These are phyloP conservation scores for Pampus argenteus DNA, from an alignment of 2,797 vertebrate species.

Conservation along the genomic window DNA sequence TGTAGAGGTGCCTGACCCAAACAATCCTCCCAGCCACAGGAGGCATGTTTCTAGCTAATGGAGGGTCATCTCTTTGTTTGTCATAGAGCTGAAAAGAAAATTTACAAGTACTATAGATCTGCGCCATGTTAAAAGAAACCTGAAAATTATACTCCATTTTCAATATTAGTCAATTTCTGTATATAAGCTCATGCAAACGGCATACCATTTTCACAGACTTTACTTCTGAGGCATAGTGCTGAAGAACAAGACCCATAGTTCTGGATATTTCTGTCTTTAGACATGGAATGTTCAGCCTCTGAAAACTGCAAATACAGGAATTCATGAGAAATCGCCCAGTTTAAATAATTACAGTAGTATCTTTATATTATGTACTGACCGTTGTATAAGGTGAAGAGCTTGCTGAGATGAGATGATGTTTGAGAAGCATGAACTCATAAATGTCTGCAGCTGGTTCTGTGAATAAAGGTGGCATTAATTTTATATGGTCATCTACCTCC, in stretches of 20 bases:
- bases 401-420: slow-evolving; percentile 85
- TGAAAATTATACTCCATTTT: neutral
- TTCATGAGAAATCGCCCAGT: slow-evolving; percentile 11
- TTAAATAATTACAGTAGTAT: neutral
- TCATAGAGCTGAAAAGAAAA: slow-evolving; percentile 80
- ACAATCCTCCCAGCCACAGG: slow-evolving; percentile 86
- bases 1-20: slow-evolving; percentile 88
- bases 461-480: slow-evolving; percentile 16
- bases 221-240: slow-evolving; percentile 83
- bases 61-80: slow-evolving; percentile 82
- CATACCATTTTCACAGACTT: slow-evolving; percentile 84
- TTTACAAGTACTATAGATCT: neutral
- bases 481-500: neutral
- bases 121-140: neutral
- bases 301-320: slow-evolving; percentile 59
- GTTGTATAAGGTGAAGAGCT: slow-evolving; percentile 84
- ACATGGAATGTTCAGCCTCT: slow-evolving; percentile 84
- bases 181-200: neutral
- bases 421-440: slow-evolving; percentile 85
- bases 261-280: slow-evolving; percentile 79
- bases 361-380: slow-evolving; percentile 70
- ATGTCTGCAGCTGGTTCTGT: slow-evolving; percentile 84
- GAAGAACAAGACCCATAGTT: slow-evolving; percentile 80
- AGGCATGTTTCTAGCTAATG: slow-evolving; percentile 85
- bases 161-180: neutral